phyloP scores from a whole-genome alignment of 2,113 vertebrate genomes.

The Erpornis zantholeuca region DNA sequence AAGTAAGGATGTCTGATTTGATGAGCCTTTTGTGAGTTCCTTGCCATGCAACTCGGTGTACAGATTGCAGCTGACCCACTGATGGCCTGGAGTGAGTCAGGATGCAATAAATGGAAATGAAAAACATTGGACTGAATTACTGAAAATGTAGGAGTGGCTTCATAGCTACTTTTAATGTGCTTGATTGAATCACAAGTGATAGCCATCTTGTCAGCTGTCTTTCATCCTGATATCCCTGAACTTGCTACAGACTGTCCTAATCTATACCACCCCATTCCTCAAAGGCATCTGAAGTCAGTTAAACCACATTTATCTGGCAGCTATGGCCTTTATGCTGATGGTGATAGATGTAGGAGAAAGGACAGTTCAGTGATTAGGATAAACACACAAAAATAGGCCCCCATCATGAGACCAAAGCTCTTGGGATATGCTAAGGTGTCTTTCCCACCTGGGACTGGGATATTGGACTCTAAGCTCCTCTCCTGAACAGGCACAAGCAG shows the following conservation, averaged over 20 bases:
- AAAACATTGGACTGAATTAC: not conserved
- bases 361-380: not conserved
- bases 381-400: not conserved
- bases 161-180: not conserved
- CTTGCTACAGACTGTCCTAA: not conserved
- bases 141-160: not conserved
- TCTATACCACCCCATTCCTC: not conserved
- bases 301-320: not conserved
- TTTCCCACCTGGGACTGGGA: not conserved
- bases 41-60: not conserved
- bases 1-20: not conserved
- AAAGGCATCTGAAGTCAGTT: not conserved
- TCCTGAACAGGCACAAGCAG: not conserved
- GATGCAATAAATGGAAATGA: not conserved
- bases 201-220: not conserved
- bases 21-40: not conserved
- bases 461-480: not conserved
- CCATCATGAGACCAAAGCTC: not conserved
- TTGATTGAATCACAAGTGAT: not conserved
- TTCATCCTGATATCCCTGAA: not conserved
- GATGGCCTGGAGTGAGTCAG: not conserved
- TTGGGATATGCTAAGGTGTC: not conserved
- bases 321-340: not conserved
- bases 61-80: not conserved
- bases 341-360: not conserved